A percentile compares a stretch with the other conserved stretches of the same genome.
Evolutionary conservation across 1,140 invertebrate genomes (phyloP).

Genomic region (Saccostrea glomerata): DNA sequence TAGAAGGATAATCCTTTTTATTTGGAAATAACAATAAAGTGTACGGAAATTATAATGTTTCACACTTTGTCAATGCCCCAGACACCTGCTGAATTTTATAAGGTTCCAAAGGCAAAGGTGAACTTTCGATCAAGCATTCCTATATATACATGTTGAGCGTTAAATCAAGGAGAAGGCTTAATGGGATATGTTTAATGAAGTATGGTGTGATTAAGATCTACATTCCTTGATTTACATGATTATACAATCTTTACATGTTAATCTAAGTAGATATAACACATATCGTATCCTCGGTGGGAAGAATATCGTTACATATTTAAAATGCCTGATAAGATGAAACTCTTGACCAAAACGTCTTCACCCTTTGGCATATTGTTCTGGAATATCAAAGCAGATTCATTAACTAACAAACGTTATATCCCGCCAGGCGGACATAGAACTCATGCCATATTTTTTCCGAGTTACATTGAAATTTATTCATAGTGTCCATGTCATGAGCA

Average conservation of each 20-base stretch:
- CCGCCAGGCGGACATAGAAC: too few relatives aligned
- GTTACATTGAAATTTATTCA: background rate
- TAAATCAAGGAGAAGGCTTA: conserved; percentile 3
- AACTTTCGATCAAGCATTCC: background rate
- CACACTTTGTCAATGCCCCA: background rate
- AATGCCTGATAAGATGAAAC: too few relatives aligned
- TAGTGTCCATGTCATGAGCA: background rate
- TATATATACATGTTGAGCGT: background rate
- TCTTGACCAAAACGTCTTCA: too few relatives aligned
- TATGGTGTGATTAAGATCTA: background rate
- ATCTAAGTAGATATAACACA: background rate
- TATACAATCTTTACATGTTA: background rate
- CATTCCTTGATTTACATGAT: background rate
- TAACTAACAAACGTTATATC: too few relatives aligned
- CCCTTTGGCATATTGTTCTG: too few relatives aligned
- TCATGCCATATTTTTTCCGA: background rate
- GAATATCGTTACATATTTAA: background rate
- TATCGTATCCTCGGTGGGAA: background rate
- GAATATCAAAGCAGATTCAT: too few relatives aligned
- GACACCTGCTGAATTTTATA: background rate
- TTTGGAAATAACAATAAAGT: background rate
- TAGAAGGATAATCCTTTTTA: background rate
- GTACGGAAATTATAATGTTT: background rate
- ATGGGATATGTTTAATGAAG: conserved; percentile 13
- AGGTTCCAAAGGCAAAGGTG: background rate